Percentiles rank a stretch among this genome's conserved stretches.
Conservation (phyloP, 2,888 invertebrate genomes). For the Agrochola lota region DNA sequence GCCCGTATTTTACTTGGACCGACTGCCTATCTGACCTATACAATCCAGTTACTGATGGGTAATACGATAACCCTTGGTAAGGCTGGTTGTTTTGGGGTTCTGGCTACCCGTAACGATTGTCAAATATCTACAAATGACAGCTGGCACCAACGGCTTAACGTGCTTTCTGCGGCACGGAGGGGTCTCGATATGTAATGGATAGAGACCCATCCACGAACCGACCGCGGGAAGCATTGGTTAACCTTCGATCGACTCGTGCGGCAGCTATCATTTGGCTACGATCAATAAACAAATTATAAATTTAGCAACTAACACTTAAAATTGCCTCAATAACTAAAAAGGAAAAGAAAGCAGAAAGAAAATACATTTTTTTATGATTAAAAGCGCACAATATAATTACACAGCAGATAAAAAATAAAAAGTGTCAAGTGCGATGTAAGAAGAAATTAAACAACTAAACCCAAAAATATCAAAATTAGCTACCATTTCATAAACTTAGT, state of each 20-base stretch:
- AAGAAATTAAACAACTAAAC: not conserved
- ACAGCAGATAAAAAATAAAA: no score
- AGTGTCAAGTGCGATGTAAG: no score
- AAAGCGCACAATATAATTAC: no score
- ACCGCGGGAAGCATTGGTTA: not conserved
- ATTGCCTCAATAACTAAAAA: not conserved
- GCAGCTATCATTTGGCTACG: not conserved
- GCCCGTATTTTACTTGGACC: not conserved
- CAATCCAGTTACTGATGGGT: no score
- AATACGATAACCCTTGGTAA: not conserved
- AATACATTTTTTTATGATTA: no score
- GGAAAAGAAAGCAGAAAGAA: no score
- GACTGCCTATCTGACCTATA: not conserved
- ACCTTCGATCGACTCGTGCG: not conserved
- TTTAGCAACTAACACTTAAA: not conserved
- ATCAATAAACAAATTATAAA: not conserved
- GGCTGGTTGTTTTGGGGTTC: not conserved
- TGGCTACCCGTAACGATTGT: not conserved
- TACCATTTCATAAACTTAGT: not conserved
- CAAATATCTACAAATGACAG: not conserved
- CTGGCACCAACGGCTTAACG: no score
- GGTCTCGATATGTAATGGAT: not conserved
- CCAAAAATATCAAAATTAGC: not conserved
- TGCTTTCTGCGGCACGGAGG: no score
- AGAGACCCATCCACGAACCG: not conserved